A percentile compares a stretch with the other conserved stretches of the same genome.
Conservation (phyloP, 2,888 invertebrate genomes). For the Aquatica leii region DNA sequence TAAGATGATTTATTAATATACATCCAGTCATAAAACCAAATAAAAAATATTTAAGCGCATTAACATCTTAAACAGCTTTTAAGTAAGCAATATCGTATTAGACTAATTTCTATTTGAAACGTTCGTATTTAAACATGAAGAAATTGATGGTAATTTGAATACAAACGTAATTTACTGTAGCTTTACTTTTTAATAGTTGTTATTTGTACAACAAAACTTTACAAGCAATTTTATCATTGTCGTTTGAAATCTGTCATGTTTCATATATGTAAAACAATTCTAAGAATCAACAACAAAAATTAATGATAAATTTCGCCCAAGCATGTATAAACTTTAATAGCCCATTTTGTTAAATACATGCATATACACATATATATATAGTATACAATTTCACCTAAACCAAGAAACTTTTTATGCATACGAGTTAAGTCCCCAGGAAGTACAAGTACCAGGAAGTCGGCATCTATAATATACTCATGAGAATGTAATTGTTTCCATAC, state of each 20-base stretch:
- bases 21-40: not conserved
- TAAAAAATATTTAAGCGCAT: not conserved
- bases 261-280: constrained; percentile 35
- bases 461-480: not conserved
- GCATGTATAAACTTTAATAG: constrained; percentile 33
- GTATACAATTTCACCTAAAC: constrained; percentile 27
- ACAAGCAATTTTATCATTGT: constrained; percentile 18
- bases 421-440: constrained; percentile 19
- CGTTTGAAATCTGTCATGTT: constrained; percentile 25
- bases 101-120: constrained; percentile 10
- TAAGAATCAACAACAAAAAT: constrained; percentile 27
- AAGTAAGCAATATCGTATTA: not conserved
- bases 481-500: constrained; percentile 11
- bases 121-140: constrained; percentile 4
- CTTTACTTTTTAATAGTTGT: constrained; percentile 12
- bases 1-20: too few relatives aligned
- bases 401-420: constrained; percentile 22
- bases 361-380: too few relatives aligned
- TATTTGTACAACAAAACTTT: constrained; percentile 8
- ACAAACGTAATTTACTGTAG: constrained; percentile 12
- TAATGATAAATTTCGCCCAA: constrained; percentile 35
- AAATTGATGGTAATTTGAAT: constrained; percentile 14
- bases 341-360: constrained; percentile 33
- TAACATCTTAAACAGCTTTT: not conserved
- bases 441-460: constrained; percentile 26